A percentile compares a stretch with the other conserved stretches of the same genome.
Evolutionary conservation across 2,888 invertebrate genomes (phyloP).

Genomic region (Sylvicola fuscatus): DNA sequence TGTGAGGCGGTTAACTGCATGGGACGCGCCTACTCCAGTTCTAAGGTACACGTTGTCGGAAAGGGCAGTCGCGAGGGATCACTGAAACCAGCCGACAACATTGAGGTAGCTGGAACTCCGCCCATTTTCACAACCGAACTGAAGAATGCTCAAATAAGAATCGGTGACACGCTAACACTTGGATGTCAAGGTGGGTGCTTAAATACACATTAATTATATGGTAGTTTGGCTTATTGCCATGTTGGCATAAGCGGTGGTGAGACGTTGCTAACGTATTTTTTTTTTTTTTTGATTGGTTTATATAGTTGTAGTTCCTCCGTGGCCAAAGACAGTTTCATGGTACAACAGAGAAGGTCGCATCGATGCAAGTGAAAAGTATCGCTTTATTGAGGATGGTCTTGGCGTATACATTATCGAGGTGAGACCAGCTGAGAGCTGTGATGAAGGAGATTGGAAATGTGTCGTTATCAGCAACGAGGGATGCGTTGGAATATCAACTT

Average conservation of each 20-base stretch:
- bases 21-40: conserved; percentile 66
- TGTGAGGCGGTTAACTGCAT: conserved; percentile 80
- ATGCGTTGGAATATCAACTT: conserved; percentile 52
- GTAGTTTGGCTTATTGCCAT: conserved; percentile 9
- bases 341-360: conserved; percentile 66
- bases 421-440: conserved; percentile 51
- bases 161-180: conserved; percentile 53
- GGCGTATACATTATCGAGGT: conserved; percentile 63
- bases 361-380: conserved; percentile 47
- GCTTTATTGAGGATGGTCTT: conserved; percentile 58
- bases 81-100: conserved; percentile 39
- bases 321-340: conserved; percentile 69
- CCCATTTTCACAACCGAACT: conserved; percentile 61
- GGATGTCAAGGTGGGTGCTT: conserved; percentile 44
- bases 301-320: conserved; percentile 60
- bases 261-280: background rate
- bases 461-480: conserved; percentile 60
- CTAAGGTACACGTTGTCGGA: conserved; percentile 63
- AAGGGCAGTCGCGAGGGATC: conserved; percentile 49
- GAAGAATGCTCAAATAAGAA: conserved; percentile 50
- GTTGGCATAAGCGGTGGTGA: background rate
- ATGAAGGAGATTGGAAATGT: conserved; percentile 82
- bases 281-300: conserved; percentile 6
- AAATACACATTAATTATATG: conserved; percentile 2
- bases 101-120: conserved; percentile 31